Evolutionary conservation across 2,797 vertebrate genomes (phyloP).

Genomic region (Momotus momota): DNA sequence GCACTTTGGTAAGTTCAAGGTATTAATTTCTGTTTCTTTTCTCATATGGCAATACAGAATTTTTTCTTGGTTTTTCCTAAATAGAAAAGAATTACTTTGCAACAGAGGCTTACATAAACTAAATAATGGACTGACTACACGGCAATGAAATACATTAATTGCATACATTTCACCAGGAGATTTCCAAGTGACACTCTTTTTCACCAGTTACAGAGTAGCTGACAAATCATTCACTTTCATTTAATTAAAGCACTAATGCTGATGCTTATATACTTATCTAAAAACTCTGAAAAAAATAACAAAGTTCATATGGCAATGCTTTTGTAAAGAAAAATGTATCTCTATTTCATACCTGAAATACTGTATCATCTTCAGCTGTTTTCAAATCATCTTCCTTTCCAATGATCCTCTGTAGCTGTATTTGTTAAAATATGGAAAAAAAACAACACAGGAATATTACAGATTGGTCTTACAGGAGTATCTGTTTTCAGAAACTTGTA

Average conservation of each 20-base stretch:
- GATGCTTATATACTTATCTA: background rate
- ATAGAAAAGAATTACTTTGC: background rate
- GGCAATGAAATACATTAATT: background rate
- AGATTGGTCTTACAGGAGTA: background rate
- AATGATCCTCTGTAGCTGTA: constrained; percentile 93
- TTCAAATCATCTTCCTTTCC: constrained; percentile 84
- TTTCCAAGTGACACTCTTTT: background rate
- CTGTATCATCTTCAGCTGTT: constrained; percentile 13
- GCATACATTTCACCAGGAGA: background rate
- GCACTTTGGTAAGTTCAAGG: background rate
- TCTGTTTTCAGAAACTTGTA: background rate
- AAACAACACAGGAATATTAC: constrained; percentile 28
- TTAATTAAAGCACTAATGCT: background rate
- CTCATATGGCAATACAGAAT: background rate
- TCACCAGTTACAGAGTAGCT: background rate
- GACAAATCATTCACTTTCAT: background rate
- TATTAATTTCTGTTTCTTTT: background rate
- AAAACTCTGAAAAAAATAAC: background rate
- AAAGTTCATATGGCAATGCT: background rate
- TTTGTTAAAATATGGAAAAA: constrained; percentile 50
- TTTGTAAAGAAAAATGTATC: background rate
- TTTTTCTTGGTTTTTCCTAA: background rate
- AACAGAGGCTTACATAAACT: background rate
- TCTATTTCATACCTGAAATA: constrained; percentile 71
- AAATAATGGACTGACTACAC: background rate